phyloP scores from a whole-genome alignment of 2,797 vertebrate species.

The Aotus griseimembra region DNA sequence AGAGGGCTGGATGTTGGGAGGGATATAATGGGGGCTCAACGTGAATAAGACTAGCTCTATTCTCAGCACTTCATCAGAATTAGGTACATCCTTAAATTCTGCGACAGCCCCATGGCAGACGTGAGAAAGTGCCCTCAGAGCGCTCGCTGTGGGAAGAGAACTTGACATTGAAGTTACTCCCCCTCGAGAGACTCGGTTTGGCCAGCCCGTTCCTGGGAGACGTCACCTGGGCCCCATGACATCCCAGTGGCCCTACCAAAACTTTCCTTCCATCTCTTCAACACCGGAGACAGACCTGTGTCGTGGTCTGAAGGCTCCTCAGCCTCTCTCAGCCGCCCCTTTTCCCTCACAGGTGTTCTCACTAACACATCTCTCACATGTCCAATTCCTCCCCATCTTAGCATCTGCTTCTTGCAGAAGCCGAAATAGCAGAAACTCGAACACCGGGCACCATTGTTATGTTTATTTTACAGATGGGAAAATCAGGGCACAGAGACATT shows the following conservation, averaged over 20 bases:
- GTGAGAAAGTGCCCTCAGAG: not conserved
- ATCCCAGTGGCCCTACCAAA: not conserved
- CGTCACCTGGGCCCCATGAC: not conserved
- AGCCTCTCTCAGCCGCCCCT: too few species aligned
- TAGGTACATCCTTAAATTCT: not conserved
- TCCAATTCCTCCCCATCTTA: not conserved
- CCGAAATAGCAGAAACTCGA: not conserved
- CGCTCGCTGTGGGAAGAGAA: not conserved
- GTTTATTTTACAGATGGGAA: not conserved
- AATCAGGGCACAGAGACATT: not conserved
- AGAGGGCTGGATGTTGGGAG: not conserved
- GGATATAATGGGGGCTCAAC: not conserved
- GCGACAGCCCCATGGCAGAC: fast-evolving
- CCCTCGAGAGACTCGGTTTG: not conserved
- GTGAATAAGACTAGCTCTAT: not conserved
- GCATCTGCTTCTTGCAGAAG: not conserved
- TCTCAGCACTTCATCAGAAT: not conserved
- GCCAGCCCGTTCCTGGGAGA: not conserved
- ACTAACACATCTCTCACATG: not conserved
- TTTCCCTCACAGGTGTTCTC: not conserved
- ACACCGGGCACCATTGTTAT: not conserved
- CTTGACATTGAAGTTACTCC: not conserved
- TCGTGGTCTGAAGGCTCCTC: not conserved
- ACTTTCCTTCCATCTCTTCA: not conserved
- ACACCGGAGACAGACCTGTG: not conserved